Percentiles rank a stretch among this genome's conserved stretches.
phyloP scores from a whole-genome alignment of 2,888 invertebrate genomes.

The Torymus tubicola region DNA sequence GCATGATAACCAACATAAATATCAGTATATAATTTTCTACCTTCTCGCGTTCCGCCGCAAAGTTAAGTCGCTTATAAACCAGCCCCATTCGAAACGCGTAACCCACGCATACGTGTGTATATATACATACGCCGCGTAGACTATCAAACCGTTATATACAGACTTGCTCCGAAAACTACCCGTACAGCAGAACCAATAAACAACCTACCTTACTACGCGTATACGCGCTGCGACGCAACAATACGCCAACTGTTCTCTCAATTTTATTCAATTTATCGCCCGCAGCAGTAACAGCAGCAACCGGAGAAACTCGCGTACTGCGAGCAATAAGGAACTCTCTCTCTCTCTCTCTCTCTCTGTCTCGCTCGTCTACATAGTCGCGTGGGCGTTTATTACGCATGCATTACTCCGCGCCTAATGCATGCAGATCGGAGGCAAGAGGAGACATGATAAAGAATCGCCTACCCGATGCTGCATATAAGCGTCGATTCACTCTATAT shows the following conservation, averaged over 20 bases:
- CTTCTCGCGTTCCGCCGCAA: no score
- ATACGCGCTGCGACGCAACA: background rate
- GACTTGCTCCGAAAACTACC: no score
- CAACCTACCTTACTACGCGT: background rate
- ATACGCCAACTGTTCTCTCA: background rate
- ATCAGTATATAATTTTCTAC: no score
- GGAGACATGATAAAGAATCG: slow-evolving; percentile 18
- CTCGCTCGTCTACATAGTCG: no score
- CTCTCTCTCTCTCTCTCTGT: no score
- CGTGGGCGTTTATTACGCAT: slow-evolving; percentile 34
- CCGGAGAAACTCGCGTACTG: background rate
- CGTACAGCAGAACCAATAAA: background rate
- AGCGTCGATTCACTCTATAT: background rate
- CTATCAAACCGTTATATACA: no score
- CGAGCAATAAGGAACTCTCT: background rate
- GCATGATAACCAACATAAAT: no score
- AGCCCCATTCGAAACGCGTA: no score
- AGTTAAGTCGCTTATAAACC: no score
- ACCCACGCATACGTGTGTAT: no score
- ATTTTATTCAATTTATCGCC: slow-evolving; percentile 27
- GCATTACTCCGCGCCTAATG: background rate
- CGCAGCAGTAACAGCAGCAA: no score
- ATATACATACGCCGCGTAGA: no score
- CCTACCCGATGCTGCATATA: background rate
- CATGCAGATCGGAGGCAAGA: slow-evolving; percentile 9